Percentiles rank a stretch among this genome's conserved stretches.
Conservation (phyloP, 2,888 invertebrate genomes). For the Formica aserva region DNA sequence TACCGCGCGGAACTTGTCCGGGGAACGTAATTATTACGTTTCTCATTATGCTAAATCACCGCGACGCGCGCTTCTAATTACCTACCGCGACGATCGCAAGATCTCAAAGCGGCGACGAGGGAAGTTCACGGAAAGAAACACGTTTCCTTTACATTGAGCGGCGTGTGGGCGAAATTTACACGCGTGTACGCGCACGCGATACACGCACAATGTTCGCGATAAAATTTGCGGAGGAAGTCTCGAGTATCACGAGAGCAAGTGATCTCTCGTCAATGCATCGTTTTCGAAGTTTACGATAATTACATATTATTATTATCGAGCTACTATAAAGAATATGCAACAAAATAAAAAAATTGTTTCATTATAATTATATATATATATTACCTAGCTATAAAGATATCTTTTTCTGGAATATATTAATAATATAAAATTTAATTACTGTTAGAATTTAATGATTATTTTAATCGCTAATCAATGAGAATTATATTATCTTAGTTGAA, state of each 20-base stretch:
- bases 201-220: slow-evolving; percentile 37
- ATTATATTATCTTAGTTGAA: not conserved
- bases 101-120: slow-evolving; percentile 23
- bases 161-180: slow-evolving; percentile 54
- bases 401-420: not conserved
- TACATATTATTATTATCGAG: not conserved
- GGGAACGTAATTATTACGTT: slow-evolving; percentile 59
- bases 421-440: not conserved
- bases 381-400: not conserved
- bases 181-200: slow-evolving; percentile 12
- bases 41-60: slow-evolving; percentile 73
- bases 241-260: not conserved
- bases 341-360: not conserved
- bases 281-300: not conserved
- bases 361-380: too few relatives aligned
- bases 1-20: slow-evolving; percentile 34
- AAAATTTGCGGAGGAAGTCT: not conserved
- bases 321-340: not conserved
- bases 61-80: slow-evolving; percentile 73
- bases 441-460: not conserved
- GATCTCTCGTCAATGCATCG: not conserved
- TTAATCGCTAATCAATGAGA: not conserved
- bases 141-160: slow-evolving; percentile 4
- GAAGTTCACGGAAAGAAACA: slow-evolving; percentile 37
- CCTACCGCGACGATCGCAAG: slow-evolving; percentile 47